These are phyloP conservation scores for Cryptoprocta ferox DNA, from an alignment of 2,797 vertebrate species.

Conservation along the genomic window DNA sequence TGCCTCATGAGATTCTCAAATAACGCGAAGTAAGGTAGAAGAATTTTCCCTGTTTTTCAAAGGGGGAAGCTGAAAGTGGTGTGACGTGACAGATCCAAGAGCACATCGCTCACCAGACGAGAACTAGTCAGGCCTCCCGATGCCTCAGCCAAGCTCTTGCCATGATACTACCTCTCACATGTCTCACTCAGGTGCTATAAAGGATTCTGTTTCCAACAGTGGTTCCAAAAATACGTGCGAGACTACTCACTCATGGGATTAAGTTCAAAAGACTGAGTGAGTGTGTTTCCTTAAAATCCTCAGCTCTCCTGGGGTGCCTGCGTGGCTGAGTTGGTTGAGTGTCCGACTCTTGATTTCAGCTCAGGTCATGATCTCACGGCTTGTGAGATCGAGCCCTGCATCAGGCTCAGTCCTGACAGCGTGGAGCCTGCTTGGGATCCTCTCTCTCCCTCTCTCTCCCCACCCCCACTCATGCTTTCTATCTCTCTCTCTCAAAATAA, in stretches of 20 bases:
- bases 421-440: too few relatives aligned
- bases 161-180: fast-evolving
- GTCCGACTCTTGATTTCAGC: too few relatives aligned
- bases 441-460: too few relatives aligned
- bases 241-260: not conserved
- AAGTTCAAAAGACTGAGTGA: not conserved
- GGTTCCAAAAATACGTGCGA: not conserved
- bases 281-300: not conserved
- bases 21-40: not conserved
- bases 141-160: not conserved
- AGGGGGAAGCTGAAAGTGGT: not conserved
- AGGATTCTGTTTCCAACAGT: not conserved
- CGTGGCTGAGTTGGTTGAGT: too few relatives aligned
- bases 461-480: too few relatives aligned
- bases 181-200: not conserved
- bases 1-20: not conserved
- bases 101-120: not conserved
- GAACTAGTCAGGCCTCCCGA: not conserved
- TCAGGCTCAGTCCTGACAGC: too few relatives aligned
- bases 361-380: too few relatives aligned
- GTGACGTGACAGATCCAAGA: not conserved
- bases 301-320: not conserved
- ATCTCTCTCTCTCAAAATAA: too few relatives aligned
- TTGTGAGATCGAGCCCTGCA: too few relatives aligned
- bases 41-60: not conserved